Conservation (phyloP, 2,113 vertebrate species). For the Axis porcinus region DNA sequence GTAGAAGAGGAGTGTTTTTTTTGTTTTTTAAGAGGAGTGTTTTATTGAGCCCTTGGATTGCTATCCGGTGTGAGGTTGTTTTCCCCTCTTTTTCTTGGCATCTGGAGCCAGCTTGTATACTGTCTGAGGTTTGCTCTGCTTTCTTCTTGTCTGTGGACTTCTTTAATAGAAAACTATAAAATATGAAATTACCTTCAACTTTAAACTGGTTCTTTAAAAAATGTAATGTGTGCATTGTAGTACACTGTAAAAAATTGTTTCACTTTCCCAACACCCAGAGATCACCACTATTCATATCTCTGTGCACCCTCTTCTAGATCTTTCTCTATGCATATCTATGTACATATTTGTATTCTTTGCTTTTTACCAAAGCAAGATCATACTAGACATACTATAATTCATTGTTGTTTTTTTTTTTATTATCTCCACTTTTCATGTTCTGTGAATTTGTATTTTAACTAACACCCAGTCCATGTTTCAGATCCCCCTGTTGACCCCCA, state of each 20-base stretch:
- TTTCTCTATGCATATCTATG: not conserved
- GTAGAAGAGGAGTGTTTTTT: not conserved
- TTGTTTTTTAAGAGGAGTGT: not conserved
- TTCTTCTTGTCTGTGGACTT: not conserved
- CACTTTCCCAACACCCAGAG: not conserved
- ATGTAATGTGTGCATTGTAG: not conserved
- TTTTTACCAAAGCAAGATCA: not conserved
- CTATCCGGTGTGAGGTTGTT: not conserved
- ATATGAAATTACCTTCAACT: not conserved
- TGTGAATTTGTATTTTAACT: not conserved
- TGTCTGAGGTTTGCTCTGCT: not conserved
- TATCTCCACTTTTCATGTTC: not conserved
- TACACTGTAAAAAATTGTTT: not conserved
- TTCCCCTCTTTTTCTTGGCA: not conserved
- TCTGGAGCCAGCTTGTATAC: not conserved
- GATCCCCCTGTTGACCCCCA: not conserved
- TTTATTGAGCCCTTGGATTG: not conserved
- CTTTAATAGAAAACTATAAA: not conserved
- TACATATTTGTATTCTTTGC: not conserved
- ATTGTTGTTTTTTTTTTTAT: not conserved
- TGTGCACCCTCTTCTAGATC: not conserved
- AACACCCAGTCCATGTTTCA: not conserved
- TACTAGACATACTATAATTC: not conserved
- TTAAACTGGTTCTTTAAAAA: slow-evolving; percentile 26
- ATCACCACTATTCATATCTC: not conserved